A percentile compares a stretch with the other conserved stretches of the same genome.
Evolutionary conservation across 1,140 invertebrate species (phyloP).

Genomic region (Anastrepha ludens): DNA sequence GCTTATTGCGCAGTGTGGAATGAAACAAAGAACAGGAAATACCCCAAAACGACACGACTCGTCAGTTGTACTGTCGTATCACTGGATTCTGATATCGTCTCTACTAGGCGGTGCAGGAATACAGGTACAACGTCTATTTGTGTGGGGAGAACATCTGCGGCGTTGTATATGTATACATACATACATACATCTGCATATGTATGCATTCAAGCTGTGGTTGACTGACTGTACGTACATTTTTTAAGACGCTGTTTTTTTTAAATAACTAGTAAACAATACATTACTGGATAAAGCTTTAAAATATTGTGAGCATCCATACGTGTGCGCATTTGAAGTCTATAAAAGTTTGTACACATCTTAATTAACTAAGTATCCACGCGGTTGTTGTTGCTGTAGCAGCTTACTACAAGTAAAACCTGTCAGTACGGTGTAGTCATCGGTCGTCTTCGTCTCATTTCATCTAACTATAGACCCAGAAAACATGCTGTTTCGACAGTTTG

Average conservation of each 20-base stretch:
- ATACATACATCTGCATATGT: background rate
- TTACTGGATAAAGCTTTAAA: too few species aligned
- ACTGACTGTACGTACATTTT: background rate
- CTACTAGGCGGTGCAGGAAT: background rate
- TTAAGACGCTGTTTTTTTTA: too few species aligned
- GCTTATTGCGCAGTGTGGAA: background rate
- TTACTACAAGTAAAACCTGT: background rate
- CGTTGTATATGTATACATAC: background rate
- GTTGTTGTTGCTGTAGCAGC: too few species aligned
- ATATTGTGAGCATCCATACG: too few species aligned
- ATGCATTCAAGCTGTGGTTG: background rate
- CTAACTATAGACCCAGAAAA: too few species aligned
- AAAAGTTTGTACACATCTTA: too few species aligned
- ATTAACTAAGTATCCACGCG: too few species aligned
- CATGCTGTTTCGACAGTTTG: too few species aligned
- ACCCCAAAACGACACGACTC: constrained; percentile 41
- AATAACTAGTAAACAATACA: too few species aligned
- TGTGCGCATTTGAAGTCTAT: too few species aligned
- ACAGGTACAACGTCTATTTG: constrained; percentile 21
- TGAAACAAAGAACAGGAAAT: constrained; percentile 51
- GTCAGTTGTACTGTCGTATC: background rate
- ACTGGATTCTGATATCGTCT: background rate
- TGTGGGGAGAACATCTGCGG: background rate
- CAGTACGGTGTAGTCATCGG: background rate
- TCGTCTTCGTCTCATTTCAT: too few species aligned